phyloP scores from a whole-genome alignment of 2,113 vertebrate species.

The Semicossyphus pulcher region DNA sequence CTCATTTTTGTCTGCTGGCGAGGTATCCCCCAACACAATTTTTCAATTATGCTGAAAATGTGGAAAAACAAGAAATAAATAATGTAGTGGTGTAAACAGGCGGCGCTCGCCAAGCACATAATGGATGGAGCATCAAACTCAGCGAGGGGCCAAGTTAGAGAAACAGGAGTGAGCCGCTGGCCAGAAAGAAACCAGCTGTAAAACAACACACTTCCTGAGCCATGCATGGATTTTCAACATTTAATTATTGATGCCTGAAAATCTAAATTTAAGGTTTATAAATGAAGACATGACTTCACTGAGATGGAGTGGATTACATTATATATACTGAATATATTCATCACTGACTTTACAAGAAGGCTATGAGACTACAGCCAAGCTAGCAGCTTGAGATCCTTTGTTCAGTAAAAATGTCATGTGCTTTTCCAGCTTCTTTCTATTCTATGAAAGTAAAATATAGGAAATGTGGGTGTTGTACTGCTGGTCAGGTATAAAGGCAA shows the following conservation, averaged over 20 bases:
- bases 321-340: neutral
- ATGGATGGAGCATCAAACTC: slow-evolving; percentile 23
- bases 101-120: slow-evolving; percentile 36
- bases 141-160: slow-evolving; percentile 26
- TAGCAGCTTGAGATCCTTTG: neutral
- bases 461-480: no score
- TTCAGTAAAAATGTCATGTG: no score
- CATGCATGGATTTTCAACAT: neutral
- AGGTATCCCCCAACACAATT: slow-evolving; percentile 36
- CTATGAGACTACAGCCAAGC: neutral
- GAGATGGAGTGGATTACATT: neutral
- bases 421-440: no score
- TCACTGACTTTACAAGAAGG: neutral
- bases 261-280: neutral
- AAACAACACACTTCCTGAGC: slow-evolving; percentile 16
- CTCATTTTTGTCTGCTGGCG: slow-evolving; percentile 32
- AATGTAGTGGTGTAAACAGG: slow-evolving; percentile 44
- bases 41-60: slow-evolving; percentile 56
- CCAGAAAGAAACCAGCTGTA: slow-evolving; percentile 5
- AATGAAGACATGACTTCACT: neutral
- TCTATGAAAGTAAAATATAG: no score
- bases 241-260: slow-evolving; percentile 1
- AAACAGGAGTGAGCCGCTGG: neutral
- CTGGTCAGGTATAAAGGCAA: no score
- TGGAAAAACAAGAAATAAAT: slow-evolving; percentile 55